Conservation (phyloP, 92 coral and sea anemone species). For the Diadumene lineata region DNA sequence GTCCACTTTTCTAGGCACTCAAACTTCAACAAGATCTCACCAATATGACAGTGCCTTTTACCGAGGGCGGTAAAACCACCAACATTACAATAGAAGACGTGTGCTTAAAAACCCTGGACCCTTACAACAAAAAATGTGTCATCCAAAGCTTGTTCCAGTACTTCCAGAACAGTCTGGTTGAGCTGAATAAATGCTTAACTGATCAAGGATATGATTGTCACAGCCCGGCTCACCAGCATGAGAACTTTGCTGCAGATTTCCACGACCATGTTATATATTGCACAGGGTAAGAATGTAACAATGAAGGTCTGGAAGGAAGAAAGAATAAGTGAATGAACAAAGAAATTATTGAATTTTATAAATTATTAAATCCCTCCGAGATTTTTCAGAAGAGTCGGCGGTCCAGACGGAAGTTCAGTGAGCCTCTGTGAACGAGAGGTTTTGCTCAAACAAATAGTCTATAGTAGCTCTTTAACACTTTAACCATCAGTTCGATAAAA, state of each 20-base stretch:
- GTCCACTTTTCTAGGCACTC: conserved; percentile 46
- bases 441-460: too few species aligned
- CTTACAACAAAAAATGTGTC: conserved; percentile 73
- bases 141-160: conserved; percentile 89
- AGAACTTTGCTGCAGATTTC: conserved; percentile 50
- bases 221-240: not conserved
- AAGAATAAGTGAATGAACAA: too few species aligned
- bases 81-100: conserved; percentile 76
- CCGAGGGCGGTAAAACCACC: conserved; percentile 36
- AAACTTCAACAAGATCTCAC: conserved; percentile 65
- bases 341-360: too few species aligned
- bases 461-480: too few species aligned
- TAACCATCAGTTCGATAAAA: too few species aligned
- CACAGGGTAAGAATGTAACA: conserved; percentile 59
- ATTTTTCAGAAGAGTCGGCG: too few species aligned
- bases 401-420: too few species aligned
- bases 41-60: conserved; percentile 56
- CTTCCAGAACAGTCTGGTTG: conserved; percentile 70
- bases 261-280: conserved; percentile 63
- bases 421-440: too few species aligned
- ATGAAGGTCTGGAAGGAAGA: too few species aligned
- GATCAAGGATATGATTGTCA: conserved; percentile 34
- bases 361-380: too few species aligned
- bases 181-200: conserved; percentile 67
- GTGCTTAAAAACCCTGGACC: conserved; percentile 81